Evolutionary conservation across 2,888 invertebrate genomes (phyloP).

Genomic region (Acleris laterana): DNA sequence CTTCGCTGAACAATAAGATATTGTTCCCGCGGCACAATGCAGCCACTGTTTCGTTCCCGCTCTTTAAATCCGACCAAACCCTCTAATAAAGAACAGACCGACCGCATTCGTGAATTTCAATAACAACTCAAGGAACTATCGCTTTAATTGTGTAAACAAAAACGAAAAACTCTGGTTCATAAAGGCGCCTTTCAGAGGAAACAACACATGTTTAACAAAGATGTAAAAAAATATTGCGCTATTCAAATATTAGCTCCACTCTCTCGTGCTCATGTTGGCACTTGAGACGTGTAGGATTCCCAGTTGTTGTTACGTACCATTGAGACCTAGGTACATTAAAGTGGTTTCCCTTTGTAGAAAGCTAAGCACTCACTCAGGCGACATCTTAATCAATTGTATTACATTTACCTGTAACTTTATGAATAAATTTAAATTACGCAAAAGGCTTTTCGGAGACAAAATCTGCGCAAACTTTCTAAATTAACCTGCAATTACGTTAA

Average conservation of each 20-base stretch:
- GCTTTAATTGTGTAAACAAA: slow-evolving; percentile 71
- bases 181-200: slow-evolving; percentile 35
- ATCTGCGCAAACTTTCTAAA: slow-evolving; percentile 20
- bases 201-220: slow-evolving; percentile 36
- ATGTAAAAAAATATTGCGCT: slow-evolving; percentile 32
- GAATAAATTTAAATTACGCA: slow-evolving; percentile 22
- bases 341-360: slow-evolving; percentile 4
- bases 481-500: slow-evolving; percentile 26
- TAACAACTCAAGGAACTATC: slow-evolving; percentile 59
- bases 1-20: slow-evolving; percentile 63
- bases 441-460: slow-evolving; percentile 13
- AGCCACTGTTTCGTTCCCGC: slow-evolving; percentile 62
- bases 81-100: slow-evolving; percentile 63
- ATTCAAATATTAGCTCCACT: slow-evolving; percentile 35
- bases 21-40: slow-evolving; percentile 71
- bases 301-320: slow-evolving; percentile 11
- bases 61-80: slow-evolving; percentile 71
- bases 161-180: slow-evolving; percentile 47
- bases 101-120: slow-evolving; percentile 69
- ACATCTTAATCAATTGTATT: slow-evolving; percentile 1
- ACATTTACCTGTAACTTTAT: slow-evolving; percentile 9
- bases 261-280: slow-evolving; percentile 18
- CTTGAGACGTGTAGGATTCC: slow-evolving; percentile 27
- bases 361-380: slow-evolving; percentile 1
- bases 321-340: slow-evolving; percentile 17